These are phyloP conservation scores for Cyprinus carpio DNA, from an alignment of 2,113 vertebrate species.

Conservation along the genomic window DNA sequence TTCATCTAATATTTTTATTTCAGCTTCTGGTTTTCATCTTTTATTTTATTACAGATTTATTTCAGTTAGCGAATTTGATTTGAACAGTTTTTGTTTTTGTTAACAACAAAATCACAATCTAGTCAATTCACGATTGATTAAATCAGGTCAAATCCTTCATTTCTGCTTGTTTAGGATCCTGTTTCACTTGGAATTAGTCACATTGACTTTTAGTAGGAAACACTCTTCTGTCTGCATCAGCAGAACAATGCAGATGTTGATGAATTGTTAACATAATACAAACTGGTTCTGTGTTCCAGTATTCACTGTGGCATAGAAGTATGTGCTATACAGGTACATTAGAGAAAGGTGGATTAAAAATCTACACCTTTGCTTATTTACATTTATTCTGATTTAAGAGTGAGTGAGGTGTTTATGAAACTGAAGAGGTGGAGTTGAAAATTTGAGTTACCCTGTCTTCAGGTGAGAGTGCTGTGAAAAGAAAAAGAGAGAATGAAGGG, in stretches of 20 bases:
- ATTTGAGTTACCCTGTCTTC: neutral
- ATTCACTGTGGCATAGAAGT: neutral
- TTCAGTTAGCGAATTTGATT: neutral
- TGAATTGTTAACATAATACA: neutral
- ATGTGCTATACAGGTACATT: neutral
- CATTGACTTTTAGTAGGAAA: neutral
- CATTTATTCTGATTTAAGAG: constrained; percentile 25
- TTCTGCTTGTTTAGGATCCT: neutral
- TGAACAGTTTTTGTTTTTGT: too few species aligned
- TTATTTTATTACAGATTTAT: too few species aligned
- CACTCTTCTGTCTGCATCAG: neutral
- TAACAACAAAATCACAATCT: neutral
- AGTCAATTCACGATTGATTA: neutral
- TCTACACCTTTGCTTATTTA: constrained; percentile 3
- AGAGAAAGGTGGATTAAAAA: neutral
- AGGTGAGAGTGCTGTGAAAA: neutral
- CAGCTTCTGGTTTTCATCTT: too few species aligned
- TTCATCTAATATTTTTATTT: neutral
- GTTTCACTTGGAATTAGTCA: neutral
- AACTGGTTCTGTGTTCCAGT: neutral
- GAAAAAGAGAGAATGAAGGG: neutral
- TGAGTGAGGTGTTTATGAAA: constrained; percentile 20
- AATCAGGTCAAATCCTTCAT: neutral
- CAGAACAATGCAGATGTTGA: neutral
- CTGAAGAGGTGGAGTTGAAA: neutral